These are phyloP conservation scores for Pterophyllum scalare DNA, from an alignment of 2,113 vertebrate genomes.

Conservation along the genomic window DNA sequence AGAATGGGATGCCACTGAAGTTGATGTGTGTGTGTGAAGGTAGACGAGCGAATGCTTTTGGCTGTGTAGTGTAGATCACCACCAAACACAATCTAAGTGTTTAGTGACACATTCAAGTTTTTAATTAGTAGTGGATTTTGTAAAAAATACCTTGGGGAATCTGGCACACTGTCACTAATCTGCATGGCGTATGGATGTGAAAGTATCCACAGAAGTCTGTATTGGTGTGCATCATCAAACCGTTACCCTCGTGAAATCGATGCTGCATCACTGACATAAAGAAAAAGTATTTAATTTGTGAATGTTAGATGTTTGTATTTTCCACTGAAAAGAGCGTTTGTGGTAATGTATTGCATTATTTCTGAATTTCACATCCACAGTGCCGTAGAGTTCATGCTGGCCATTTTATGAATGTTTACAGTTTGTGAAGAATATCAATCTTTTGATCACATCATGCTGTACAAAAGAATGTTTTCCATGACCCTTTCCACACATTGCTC, in stretches of 20 bases:
- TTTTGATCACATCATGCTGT: slow-evolving; percentile 29
- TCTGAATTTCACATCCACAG: slow-evolving; percentile 29
- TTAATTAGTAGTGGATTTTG: background rate
- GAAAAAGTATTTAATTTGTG: slow-evolving; percentile 8
- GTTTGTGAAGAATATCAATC: background rate
- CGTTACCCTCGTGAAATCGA: slow-evolving; percentile 15
- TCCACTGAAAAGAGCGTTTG: slow-evolving; percentile 15
- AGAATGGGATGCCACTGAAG: too few species aligned
- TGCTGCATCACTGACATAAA: slow-evolving; percentile 19
- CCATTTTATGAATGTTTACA: slow-evolving; percentile 58
- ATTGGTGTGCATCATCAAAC: slow-evolving; percentile 16
- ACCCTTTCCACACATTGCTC: background rate
- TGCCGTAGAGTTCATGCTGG: slow-evolving; percentile 57
- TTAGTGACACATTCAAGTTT: background rate
- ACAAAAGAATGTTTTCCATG: slow-evolving; percentile 7
- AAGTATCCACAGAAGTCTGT: background rate
- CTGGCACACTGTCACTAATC: background rate
- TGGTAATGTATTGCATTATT: slow-evolving; percentile 8
- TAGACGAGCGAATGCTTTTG: too few species aligned
- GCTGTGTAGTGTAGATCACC: background rate
- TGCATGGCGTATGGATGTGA: background rate
- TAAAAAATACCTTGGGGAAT: background rate
- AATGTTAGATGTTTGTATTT: slow-evolving; percentile 35
- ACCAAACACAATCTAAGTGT: background rate
- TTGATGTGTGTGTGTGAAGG: too few species aligned